A percentile compares a stretch with the other conserved stretches of the same genome.
phyloP scores from a whole-genome alignment of 2,888 invertebrate species.

The Margaritifera margaritifera region DNA sequence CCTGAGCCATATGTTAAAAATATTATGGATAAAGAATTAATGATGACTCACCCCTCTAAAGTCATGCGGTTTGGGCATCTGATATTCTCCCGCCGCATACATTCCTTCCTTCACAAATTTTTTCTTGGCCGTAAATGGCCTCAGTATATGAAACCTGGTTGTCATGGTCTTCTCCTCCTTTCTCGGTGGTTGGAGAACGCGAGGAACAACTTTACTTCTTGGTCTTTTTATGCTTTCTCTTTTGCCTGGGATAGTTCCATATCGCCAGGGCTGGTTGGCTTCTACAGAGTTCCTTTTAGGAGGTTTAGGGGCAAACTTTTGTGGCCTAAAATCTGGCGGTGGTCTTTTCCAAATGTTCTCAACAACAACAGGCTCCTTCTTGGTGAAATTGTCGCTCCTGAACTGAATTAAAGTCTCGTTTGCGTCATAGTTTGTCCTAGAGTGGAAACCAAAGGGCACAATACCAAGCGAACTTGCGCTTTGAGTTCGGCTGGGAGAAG shows the following conservation, averaged over 20 bases:
- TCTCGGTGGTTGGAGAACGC: slow-evolving; percentile 40
- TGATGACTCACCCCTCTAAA: slow-evolving; percentile 62
- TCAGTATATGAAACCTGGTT: slow-evolving; percentile 55
- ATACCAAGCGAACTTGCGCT: slow-evolving; percentile 48
- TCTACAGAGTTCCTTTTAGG: slow-evolving; percentile 68
- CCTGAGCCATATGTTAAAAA: too few species aligned
- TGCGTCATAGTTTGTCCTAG: slow-evolving; percentile 64
- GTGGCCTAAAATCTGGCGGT: slow-evolving; percentile 69
- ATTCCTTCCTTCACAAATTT: slow-evolving; percentile 60
- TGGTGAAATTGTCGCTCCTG: slow-evolving; percentile 56
- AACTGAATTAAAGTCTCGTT: slow-evolving; percentile 56
- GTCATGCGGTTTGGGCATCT: slow-evolving; percentile 64
- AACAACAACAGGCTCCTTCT: slow-evolving; percentile 36
- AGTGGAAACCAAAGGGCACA: slow-evolving; percentile 63
- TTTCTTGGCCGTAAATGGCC: slow-evolving; percentile 65
- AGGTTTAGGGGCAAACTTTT: slow-evolving; percentile 63
- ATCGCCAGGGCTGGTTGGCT: slow-evolving; percentile 68
- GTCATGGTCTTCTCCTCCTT: slow-evolving; percentile 39
- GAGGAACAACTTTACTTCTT: slow-evolving; percentile 31
- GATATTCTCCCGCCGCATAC: slow-evolving; percentile 51
- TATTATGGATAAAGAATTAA: too few species aligned
- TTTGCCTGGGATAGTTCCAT: slow-evolving; percentile 63
- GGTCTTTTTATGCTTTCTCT: slow-evolving; percentile 45
- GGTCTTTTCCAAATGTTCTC: slow-evolving; percentile 66
- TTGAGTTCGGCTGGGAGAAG: slow-evolving; percentile 36